These are phyloP conservation scores for Bombycilla garrulus DNA, from an alignment of 2,113 vertebrate genomes.

Conservation along the genomic window DNA sequence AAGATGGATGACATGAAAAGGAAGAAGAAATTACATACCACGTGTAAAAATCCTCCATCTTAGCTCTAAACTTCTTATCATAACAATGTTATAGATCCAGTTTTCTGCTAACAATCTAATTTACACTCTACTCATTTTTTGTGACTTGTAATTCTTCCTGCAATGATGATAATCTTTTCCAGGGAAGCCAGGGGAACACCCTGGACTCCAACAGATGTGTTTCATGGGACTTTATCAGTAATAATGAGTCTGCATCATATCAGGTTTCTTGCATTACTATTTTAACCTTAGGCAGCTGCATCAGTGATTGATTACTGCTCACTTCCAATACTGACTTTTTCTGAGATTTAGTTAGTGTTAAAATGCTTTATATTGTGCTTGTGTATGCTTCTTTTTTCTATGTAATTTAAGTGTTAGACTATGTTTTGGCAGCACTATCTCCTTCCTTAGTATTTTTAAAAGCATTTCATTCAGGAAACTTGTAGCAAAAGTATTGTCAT, in stretches of 20 bases:
- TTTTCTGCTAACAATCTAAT: no score
- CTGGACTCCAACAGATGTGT: no score
- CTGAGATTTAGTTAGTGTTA: background rate
- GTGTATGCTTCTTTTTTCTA: background rate
- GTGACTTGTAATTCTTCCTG: no score
- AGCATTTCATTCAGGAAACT: background rate
- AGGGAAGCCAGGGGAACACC: no score
- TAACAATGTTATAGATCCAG: no score
- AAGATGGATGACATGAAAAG: no score
- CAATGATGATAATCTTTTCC: no score
- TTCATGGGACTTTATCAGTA: background rate
- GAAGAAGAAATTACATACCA: no score
- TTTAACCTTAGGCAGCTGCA: background rate
- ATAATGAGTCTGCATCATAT: background rate
- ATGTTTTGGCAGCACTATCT: background rate
- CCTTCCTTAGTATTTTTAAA: background rate
- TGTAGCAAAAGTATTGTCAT: background rate
- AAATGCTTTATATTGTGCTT: background rate
- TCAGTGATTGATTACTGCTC: background rate
- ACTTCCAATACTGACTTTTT: background rate
- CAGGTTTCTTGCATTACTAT: background rate
- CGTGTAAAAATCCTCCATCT: no score
- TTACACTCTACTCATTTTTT: no score
- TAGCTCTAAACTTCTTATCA: no score
- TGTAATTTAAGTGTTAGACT: background rate